Evolutionary conservation across 1,140 invertebrate species (phyloP).

Genomic region (Parapsyche elsis): DNA sequence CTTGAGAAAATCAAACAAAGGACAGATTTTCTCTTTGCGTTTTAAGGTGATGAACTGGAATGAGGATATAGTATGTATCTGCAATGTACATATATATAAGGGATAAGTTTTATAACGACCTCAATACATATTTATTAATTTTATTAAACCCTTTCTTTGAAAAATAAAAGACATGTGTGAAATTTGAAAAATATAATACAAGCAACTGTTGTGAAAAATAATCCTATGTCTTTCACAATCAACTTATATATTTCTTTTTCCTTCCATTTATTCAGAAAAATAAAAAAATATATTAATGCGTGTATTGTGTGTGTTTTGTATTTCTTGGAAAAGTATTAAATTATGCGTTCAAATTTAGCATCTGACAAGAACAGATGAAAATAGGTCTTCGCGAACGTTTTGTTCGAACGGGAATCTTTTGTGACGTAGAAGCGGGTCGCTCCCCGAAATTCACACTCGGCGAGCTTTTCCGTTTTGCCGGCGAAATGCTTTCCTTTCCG

Average conservation of each 20-base stretch:
- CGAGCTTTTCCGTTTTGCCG: constrained; percentile 20
- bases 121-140: too few relatives aligned
- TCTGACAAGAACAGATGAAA: constrained; percentile 32
- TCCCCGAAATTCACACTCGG: constrained; percentile 18
- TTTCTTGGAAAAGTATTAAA: constrained; percentile 24
- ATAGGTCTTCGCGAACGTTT: constrained; percentile 19
- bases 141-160: too few relatives aligned
- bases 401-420: constrained; percentile 22
- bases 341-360: constrained; percentile 20
- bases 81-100: too few relatives aligned
- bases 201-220: too few relatives aligned
- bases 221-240: too few relatives aligned
- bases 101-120: too few relatives aligned
- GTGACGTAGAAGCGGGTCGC: constrained; percentile 24
- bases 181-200: too few relatives aligned
- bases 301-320: too few relatives aligned
- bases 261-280: too few relatives aligned
- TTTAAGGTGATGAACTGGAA: constrained; percentile 4
- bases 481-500: not conserved
- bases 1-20: constrained; percentile 31
- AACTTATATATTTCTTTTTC: too few relatives aligned
- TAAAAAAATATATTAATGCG: too few relatives aligned
- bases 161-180: too few relatives aligned
- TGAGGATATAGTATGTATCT: not conserved
- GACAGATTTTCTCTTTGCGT: constrained; percentile 9